A percentile compares a stretch with the other conserved stretches of the same genome.
phyloP scores from a whole-genome alignment of 2,797 vertebrate species.

The Australoheros facetus region DNA sequence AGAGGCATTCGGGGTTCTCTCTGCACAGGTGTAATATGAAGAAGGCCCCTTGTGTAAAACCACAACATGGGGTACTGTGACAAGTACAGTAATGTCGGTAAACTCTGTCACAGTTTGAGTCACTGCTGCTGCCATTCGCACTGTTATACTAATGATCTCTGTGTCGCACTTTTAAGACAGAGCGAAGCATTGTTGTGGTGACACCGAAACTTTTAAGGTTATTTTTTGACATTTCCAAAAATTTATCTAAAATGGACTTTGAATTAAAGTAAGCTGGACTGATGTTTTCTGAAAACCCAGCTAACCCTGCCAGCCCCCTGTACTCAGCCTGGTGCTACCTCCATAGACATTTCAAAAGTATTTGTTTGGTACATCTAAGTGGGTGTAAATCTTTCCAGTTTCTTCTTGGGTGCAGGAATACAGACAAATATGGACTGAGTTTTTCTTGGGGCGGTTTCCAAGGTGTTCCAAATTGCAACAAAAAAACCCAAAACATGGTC shows the following conservation, averaged over 20 bases:
- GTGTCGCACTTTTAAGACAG: background rate
- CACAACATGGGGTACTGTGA: constrained; percentile 36
- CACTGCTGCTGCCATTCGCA: constrained; percentile 7
- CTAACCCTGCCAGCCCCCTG: background rate
- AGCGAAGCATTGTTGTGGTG: background rate
- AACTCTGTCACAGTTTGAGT: constrained; percentile 33
- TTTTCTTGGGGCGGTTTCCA: background rate
- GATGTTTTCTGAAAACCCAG: background rate
- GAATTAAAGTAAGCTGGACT: background rate
- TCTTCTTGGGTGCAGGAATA: background rate
- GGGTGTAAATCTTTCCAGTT: background rate
- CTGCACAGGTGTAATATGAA: constrained; percentile 43
- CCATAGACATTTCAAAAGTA: background rate
- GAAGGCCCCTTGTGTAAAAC: constrained; percentile 47
- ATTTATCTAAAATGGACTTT: background rate
- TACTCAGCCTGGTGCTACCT: background rate
- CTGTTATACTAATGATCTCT: background rate
- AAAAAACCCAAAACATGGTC: background rate
- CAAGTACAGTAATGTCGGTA: constrained; percentile 42
- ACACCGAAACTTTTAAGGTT: background rate
- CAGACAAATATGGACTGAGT: background rate
- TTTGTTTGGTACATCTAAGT: background rate
- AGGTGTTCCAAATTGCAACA: background rate
- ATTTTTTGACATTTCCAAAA: constrained; percentile 1
- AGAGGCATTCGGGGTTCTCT: constrained; percentile 9